Conservation (phyloP, 2,888 invertebrate genomes). For the Sacculina carcini region DNA sequence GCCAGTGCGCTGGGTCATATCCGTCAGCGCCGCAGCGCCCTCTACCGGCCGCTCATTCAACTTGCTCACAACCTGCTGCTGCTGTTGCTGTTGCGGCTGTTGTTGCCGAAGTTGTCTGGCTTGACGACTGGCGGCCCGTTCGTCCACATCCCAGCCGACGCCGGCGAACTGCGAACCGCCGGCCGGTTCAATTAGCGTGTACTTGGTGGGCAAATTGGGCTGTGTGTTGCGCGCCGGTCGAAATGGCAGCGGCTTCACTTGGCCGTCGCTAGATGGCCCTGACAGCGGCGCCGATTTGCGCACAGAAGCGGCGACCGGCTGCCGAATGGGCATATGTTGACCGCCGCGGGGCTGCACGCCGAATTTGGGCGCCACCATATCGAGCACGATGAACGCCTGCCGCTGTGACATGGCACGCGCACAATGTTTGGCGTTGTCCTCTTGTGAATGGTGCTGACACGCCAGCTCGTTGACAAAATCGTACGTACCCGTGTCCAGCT, state of each 20-base stretch:
- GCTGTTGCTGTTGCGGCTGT: too few species aligned
- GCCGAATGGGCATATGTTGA: not conserved
- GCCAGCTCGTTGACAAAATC: not conserved
- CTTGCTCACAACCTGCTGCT: too few species aligned
- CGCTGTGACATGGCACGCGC: not conserved
- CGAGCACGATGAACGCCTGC: not conserved
- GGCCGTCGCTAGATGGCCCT: too few species aligned
- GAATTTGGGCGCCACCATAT: not conserved
- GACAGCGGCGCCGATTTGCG: too few species aligned
- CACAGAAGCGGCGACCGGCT: not conserved
- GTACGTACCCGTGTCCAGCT: not conserved
- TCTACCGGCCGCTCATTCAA: too few species aligned
- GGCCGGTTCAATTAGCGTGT: not conserved
- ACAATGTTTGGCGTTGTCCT: not conserved
- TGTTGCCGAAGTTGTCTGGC: too few species aligned
- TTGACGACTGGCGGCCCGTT: too few species aligned
- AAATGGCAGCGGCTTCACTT: too few species aligned
- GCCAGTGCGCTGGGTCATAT: too few species aligned
- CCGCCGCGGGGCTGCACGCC: not conserved
- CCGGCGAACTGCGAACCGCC: not conserved
- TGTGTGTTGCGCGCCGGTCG: not conserved
- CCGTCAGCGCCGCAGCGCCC: too few species aligned
- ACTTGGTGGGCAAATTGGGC: conserved; percentile 1
- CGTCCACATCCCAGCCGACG: not conserved
- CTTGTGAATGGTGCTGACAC: not conserved